These are phyloP conservation scores for Phengaris alcon DNA, from an alignment of 2,888 invertebrate genomes.

Conservation along the genomic window DNA sequence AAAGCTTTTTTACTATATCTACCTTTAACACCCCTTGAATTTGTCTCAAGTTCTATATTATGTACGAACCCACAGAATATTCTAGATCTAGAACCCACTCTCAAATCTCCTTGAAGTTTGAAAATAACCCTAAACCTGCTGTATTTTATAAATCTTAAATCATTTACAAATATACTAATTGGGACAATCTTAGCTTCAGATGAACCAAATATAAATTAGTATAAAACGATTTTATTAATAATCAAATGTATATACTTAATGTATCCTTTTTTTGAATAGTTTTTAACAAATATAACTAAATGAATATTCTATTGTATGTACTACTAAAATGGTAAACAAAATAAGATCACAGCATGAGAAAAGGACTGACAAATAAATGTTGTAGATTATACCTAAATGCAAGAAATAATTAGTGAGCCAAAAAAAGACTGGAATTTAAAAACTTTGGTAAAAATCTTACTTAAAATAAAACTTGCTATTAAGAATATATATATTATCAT, in stretches of 20 bases:
- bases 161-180: background rate
- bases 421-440: too few species aligned
- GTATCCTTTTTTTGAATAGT: too few species aligned
- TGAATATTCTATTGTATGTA: background rate
- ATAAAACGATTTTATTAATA: too few species aligned
- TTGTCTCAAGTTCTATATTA: constrained; percentile 27
- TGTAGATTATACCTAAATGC: background rate
- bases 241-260: too few species aligned
- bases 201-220: background rate
- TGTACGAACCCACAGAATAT: constrained; percentile 50
- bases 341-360: background rate
- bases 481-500: too few species aligned
- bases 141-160: background rate
- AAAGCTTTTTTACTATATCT: constrained; percentile 42
- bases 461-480: too few species aligned
- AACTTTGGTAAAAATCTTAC: too few species aligned
- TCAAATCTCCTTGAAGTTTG: constrained; percentile 35
- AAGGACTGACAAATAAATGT: background rate
- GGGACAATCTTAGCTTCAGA: constrained; percentile 20
- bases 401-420: too few species aligned
- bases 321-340: background rate
- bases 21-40: constrained; percentile 39
- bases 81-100: constrained; percentile 54
- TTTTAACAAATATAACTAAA: too few species aligned
- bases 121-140: constrained; percentile 9